A percentile compares a stretch with the other conserved stretches of the same genome.
These are phyloP conservation scores for Avahi laniger DNA, from an alignment of 2,797 vertebrate genomes.

Conservation along the genomic window DNA sequence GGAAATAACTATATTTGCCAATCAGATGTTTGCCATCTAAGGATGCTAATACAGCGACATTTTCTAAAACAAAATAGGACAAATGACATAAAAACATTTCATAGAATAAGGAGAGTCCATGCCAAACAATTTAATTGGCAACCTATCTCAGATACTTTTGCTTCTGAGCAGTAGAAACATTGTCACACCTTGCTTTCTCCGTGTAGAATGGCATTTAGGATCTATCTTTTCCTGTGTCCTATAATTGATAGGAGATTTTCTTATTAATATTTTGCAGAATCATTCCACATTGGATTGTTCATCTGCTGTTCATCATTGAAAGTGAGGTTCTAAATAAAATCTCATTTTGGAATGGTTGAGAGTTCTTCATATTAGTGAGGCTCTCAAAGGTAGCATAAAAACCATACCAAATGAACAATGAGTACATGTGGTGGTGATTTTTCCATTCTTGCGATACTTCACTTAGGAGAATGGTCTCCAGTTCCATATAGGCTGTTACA, in stretches of 20 bases:
- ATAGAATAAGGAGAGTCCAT: neutral
- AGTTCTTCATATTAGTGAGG: neutral
- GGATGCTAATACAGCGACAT: neutral
- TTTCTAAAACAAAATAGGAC: neutral
- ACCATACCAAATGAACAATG: neutral
- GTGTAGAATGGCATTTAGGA: too few relatives aligned
- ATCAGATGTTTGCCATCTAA: neutral
- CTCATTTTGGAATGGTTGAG: neutral
- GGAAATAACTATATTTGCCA: neutral
- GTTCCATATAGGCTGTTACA: too few relatives aligned
- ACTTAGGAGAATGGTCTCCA: too few relatives aligned
- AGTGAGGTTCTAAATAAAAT: neutral
- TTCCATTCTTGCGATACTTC: too few relatives aligned
- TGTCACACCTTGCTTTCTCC: too few relatives aligned
- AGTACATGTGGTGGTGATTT: too few relatives aligned
- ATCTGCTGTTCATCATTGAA: neutral
- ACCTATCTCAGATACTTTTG: neutral
- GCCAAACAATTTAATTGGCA: neutral
- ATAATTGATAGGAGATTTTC: neutral
- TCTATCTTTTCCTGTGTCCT: neutral
- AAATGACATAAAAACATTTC: neutral
- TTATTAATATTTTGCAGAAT: neutral
- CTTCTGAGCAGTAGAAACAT: neutral
- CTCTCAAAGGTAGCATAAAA: neutral
- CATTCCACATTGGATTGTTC: neutral